Conservation (phyloP, 2,113 vertebrate species). For the Pachyramphus minor region DNA sequence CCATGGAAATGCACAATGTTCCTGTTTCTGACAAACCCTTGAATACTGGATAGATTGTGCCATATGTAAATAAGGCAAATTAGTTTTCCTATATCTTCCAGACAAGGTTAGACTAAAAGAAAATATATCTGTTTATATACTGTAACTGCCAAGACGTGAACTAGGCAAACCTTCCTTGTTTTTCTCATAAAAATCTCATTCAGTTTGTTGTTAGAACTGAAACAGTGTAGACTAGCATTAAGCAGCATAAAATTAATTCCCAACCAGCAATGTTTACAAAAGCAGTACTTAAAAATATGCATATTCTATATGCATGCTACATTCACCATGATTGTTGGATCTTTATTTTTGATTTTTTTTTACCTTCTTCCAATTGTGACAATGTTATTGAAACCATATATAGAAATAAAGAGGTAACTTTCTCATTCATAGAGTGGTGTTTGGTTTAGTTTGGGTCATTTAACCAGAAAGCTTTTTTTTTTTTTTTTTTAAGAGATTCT, state of each 20-base stretch:
- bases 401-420: not conserved
- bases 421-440: not conserved
- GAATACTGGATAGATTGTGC: constrained; percentile 86
- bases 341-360: not conserved
- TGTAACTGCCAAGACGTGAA: constrained; percentile 70
- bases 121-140: constrained; percentile 82
- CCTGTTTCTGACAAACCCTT: constrained; percentile 86
- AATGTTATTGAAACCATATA: not conserved
- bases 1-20: constrained; percentile 90
- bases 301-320: not conserved
- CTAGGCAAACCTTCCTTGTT: constrained; percentile 55
- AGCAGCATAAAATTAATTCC: constrained; percentile 64
- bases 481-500: not conserved
- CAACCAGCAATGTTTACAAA: constrained; percentile 64
- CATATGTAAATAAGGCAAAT: constrained; percentile 91
- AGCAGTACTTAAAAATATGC: constrained; percentile 38
- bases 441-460: not conserved
- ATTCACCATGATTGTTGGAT: not conserved
- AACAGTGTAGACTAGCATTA: constrained; percentile 50
- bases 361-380: not conserved
- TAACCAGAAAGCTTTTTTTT: not conserved
- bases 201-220: constrained; percentile 62
- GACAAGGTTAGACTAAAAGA: constrained; percentile 84
- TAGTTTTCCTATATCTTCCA: constrained; percentile 87
- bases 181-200: constrained; percentile 63